Evolutionary conservation across 2,888 invertebrate species (phyloP), one percentile per base, ranked within the genome.

Genomic region (Linnaemya tessellans): DNA sequence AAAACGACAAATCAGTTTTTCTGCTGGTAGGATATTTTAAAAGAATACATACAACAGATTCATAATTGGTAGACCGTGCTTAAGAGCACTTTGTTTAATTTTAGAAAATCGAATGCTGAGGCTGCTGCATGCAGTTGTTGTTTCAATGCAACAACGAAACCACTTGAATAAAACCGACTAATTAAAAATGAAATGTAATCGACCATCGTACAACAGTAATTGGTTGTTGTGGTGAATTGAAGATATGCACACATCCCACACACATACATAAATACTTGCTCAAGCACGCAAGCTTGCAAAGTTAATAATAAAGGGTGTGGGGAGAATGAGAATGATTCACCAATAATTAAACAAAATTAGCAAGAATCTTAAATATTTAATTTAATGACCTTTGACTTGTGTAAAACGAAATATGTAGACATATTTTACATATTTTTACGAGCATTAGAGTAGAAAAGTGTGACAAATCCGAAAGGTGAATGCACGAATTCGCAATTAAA

Each of bases 161-260:
- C 75, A 79, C 85, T 85, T 85, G 65, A 85, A 71, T 71, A 80
- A 85, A 85, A 82, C 75, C 85, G 71, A 85, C 85, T 82, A 85
- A 85, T 85, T 85, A 85, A 82, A 71, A 82, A 67, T 49, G 41
- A 71, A 83, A 83, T 78, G 82, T 85, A 82, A 85, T 85, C 85
- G 85, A 80, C 82, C 85, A 79, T 80, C 82, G 46, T 70, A 58
- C 41, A 80, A 85, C 82, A 71, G 80, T 74, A 82, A 85, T 85
- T 80, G 75, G 51, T 73, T 80, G 49, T 56, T 74, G 51, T 67
- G 60, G 74, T 20, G 30, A 60, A 74, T 58, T 74, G 58, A 20
- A 20, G n/a, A 30, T 15, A 43, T 41, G 0, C 15, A 13, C 13
- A 20, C 22, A 7, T 22, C 54, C 38, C 30, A 38, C 3, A 78